phyloP scores from a whole-genome alignment of 1,140 invertebrate genomes.

The Apolygus lucorum region DNA sequence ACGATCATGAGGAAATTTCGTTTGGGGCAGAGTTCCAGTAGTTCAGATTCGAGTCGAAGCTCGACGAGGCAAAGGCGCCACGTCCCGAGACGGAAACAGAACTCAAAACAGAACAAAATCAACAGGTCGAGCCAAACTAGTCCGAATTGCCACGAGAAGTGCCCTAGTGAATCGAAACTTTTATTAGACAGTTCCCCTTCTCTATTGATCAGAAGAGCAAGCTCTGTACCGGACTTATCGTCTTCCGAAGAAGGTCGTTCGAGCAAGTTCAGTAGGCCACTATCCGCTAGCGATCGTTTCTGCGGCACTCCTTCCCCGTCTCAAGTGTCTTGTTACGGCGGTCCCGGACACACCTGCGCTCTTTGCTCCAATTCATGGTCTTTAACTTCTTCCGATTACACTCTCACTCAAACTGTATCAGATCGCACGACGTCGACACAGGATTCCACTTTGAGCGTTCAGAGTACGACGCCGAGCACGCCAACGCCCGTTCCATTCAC shows the following conservation, averaged over 20 bases:
- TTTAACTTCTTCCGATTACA: conserved; percentile 26
- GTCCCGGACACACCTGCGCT: conserved; percentile 6
- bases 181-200: conserved; percentile 8
- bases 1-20: conserved; percentile 35
- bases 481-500: conserved; percentile 9
- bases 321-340: conserved; percentile 5
- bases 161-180: not conserved
- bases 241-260: not conserved
- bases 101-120: conserved; percentile 17
- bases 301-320: conserved; percentile 15
- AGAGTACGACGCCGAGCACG: conserved; percentile 28
- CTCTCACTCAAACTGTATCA: conserved; percentile 27
- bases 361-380: conserved; percentile 11
- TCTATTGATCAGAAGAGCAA: not conserved
- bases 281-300: not conserved
- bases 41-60: conserved; percentile 20
- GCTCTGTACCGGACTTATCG: conserved; percentile 13
- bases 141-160: not conserved
- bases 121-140: conserved; percentile 5
- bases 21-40: conserved; percentile 23
- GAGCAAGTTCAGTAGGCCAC: not conserved
- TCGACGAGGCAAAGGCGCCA: conserved; percentile 22
- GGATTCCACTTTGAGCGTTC: conserved; percentile 31
- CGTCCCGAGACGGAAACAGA: conserved; percentile 10
- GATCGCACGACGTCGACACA: conserved; percentile 30